Evolutionary conservation across 1,140 invertebrate species (phyloP), one percentile per base, ranked within the genome.

Genomic region (Colletes latitarsis): DNA sequence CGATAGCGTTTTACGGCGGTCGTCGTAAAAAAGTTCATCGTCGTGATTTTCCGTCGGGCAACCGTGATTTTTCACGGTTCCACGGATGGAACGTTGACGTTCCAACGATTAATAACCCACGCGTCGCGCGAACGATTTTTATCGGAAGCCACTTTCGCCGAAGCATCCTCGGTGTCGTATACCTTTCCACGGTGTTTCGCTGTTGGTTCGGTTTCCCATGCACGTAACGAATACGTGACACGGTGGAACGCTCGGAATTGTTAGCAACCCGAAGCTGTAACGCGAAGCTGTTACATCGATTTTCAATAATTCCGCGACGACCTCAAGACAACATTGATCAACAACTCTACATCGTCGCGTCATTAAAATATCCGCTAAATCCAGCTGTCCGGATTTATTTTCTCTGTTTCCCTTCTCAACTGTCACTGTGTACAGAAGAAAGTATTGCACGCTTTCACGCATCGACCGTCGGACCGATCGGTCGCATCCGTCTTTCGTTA

Each of bases 231-330:
- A 53, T 39, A 66, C 49, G 49, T 55, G 63, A 76, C 57, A 43
- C 41, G 15, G 6, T 15, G 17, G 12, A 41, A 55, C 19, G 49
- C 21, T 57, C 74, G 64, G 52, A 63, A 68, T 76, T 60, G 74
- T 76, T 76, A 76, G 41, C 19, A 58, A 19, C 19, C 41, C 14
- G 73, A 21, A 53, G 30, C 21, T 60, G 53, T 70, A 70, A 70
- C 66, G 58, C 53, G 75, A 77, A 30, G 41, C 75, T 19, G 66
- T 77, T 52, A 49, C 21, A 77, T 77, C 75, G 75, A 77, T 77
- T 69, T 60, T 70, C 75, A 60, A 77, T 77, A 77, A 60, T 77
- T 69, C 14, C 41, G 17, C 21, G 21, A 43, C 41, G 12, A 5
- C 8, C 12, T 15, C 12, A 71, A 71, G 19, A 21, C 43, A 60